These are phyloP conservation scores for Gymnarchus niloticus DNA, from an alignment of 2,113 vertebrate genomes.

Conservation along the genomic window DNA sequence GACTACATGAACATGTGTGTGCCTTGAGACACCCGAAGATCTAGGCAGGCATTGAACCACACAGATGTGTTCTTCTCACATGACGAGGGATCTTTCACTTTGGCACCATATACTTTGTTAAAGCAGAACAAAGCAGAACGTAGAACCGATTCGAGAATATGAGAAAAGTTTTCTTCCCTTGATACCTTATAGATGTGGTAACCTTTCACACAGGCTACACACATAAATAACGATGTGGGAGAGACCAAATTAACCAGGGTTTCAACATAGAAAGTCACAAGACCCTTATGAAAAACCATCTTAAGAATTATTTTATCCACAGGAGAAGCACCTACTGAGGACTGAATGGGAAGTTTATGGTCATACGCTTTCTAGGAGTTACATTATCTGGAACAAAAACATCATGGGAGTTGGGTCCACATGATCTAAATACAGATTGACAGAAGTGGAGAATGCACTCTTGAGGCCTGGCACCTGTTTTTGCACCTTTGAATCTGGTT, in stretches of 20 bases:
- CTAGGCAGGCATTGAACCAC: neutral
- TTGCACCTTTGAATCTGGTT: neutral
- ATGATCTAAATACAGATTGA: neutral
- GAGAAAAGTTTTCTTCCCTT: neutral
- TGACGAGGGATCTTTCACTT: neutral
- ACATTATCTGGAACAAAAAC: neutral
- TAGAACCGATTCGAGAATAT: neutral
- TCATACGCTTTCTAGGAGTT: conserved; percentile 20
- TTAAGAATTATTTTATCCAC: conserved; percentile 1
- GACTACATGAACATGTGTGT: neutral
- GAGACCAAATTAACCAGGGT: neutral
- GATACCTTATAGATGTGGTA: neutral
- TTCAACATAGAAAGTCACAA: neutral
- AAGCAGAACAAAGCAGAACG: neutral
- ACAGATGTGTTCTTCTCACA: neutral
- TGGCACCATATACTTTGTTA: too few species aligned
- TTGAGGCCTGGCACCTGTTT: neutral
- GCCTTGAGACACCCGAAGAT: neutral
- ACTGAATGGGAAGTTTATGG: neutral
- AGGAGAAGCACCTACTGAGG: neutral
- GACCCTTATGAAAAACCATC: neutral
- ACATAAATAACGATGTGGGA: neutral
- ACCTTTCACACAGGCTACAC: neutral
- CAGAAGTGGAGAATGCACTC: neutral
- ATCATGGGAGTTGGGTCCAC: neutral